A percentile compares a stretch with the other conserved stretches of the same genome.
phyloP scores from a whole-genome alignment of 2,113 vertebrate species.

The Delphinus delphis region DNA sequence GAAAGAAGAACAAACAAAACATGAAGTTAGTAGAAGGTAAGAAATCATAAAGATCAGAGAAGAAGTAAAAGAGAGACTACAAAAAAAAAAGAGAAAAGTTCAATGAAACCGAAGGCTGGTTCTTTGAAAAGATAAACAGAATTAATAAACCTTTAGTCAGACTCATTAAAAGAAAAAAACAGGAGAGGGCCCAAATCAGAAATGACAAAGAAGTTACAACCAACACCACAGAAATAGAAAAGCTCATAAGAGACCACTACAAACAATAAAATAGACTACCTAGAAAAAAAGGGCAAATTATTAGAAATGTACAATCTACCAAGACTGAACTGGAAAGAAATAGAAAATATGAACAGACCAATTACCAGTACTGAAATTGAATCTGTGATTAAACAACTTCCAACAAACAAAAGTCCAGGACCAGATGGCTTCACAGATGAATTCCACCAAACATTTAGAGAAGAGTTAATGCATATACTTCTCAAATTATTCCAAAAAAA shows the following conservation, averaged over 20 bases:
- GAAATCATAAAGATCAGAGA: not conserved
- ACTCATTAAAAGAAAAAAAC: not conserved
- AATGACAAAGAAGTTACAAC: not conserved
- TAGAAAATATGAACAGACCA: not conserved
- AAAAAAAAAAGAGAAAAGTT: not conserved
- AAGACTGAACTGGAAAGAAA: not conserved
- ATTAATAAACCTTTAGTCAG: not conserved
- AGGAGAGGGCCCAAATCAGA: not conserved
- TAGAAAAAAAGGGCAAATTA: not conserved
- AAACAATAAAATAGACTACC: not conserved
- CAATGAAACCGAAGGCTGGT: not conserved
- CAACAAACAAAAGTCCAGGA: not conserved
- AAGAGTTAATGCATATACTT: not conserved
- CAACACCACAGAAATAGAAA: not conserved
- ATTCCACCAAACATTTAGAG: not conserved
- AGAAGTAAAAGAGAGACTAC: not conserved
- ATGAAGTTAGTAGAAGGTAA: not conserved
- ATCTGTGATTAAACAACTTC: not conserved
- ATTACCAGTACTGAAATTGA: not conserved
- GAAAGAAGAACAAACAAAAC: not conserved
- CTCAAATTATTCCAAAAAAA: not conserved
- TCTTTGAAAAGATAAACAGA: not conserved
- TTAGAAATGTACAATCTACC: not conserved
- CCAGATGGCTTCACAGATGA: not conserved
- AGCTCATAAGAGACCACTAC: not conserved